Percentiles rank a stretch among this genome's conserved stretches.
phyloP scores from a whole-genome alignment of 1,140 invertebrate genomes.

The Atta texana region DNA sequence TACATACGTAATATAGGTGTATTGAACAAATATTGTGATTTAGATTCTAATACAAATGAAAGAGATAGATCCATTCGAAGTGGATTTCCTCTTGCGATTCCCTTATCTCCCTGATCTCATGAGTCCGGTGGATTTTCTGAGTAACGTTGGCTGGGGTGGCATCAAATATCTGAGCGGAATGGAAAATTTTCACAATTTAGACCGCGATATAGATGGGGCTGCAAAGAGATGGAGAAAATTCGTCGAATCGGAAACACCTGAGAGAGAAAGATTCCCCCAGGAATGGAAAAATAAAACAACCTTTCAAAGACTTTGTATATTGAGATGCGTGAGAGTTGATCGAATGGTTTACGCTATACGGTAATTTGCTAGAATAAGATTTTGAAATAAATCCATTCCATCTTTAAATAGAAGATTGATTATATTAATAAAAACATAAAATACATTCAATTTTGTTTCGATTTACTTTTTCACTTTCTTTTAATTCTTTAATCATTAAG shows the following conservation, averaged over 20 bases:
- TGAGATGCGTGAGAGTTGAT: constrained; percentile 95
- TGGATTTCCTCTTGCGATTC: constrained; percentile 96
- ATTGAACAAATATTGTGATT: constrained; percentile 19
- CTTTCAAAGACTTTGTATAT: constrained; percentile 96
- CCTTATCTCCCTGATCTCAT: constrained; percentile 89
- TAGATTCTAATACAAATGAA: constrained; percentile 90
- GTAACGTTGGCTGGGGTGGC: constrained; percentile 94
- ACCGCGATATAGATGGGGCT: constrained; percentile 97
- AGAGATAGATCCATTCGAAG: constrained; percentile 90
- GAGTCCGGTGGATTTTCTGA: constrained; percentile 95
- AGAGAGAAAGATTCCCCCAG: constrained; percentile 97
- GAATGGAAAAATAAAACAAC: constrained; percentile 98
- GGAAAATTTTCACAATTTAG: constrained; percentile 94
- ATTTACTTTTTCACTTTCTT: not conserved
- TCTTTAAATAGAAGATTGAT: constrained; percentile 24
- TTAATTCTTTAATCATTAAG: not conserved
- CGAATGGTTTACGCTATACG: constrained; percentile 93
- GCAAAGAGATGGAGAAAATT: constrained; percentile 97
- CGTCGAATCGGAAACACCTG: constrained; percentile 95
- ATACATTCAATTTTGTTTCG: not conserved
- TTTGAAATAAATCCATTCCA: constrained; percentile 49
- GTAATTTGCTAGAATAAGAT: constrained; percentile 65
- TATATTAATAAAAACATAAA: not conserved
- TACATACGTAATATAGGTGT: not conserved
- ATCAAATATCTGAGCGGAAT: constrained; percentile 92